phyloP scores from a whole-genome alignment of 2,797 vertebrate species.

The Anguilla marmorata region DNA sequence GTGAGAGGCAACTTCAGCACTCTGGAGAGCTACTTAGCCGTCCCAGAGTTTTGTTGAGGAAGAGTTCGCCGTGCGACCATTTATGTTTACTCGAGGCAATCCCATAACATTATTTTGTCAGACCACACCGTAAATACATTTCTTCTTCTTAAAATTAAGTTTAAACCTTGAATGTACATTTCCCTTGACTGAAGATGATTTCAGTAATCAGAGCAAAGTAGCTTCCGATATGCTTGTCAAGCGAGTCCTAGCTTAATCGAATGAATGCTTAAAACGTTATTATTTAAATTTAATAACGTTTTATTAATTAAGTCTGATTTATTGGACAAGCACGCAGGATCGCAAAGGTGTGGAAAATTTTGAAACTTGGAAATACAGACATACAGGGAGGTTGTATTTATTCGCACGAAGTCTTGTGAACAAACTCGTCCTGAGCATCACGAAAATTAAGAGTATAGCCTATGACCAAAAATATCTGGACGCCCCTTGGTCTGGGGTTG shows the following conservation, averaged over 20 bases:
- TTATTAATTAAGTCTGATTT: background rate
- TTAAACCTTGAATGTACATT: background rate
- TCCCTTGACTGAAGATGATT: background rate
- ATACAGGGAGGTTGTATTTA: no score
- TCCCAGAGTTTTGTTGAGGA: constrained; percentile 59
- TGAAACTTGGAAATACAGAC: no score
- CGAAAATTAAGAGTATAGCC: no score
- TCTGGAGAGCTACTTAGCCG: constrained; percentile 75
- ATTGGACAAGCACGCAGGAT: background rate
- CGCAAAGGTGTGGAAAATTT: no score
- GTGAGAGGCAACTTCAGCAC: constrained; percentile 74
- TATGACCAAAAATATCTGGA: no score
- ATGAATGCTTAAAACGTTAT: no score
- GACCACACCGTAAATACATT: background rate
- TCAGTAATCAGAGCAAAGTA: no score
- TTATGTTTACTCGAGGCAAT: background rate
- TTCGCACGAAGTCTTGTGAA: no score
- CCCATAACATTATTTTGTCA: background rate
- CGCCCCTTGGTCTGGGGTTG: no score
- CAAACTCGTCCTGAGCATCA: no score
- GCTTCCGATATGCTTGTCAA: no score
- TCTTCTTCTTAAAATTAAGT: background rate
- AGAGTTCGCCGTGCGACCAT: constrained; percentile 37
- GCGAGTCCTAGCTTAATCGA: no score
- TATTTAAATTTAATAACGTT: background rate